phyloP scores from a whole-genome alignment of 2,888 invertebrate species.

The Caprella mutica region DNA sequence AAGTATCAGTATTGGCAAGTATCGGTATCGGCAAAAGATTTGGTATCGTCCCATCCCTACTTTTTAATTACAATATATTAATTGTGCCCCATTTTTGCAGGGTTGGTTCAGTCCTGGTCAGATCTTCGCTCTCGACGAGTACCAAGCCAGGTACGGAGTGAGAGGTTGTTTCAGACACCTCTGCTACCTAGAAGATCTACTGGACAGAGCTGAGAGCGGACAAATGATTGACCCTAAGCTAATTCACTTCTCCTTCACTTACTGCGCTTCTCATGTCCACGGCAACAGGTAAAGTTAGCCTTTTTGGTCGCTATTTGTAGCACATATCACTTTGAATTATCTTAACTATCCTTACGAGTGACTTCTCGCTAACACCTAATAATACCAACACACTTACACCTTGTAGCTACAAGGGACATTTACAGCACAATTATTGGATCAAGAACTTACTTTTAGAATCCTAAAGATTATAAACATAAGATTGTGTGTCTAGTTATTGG shows the following conservation, averaged over 20 bases:
- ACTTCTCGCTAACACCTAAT: too few species aligned
- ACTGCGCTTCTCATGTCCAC: constrained; percentile 98
- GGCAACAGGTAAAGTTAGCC: constrained; percentile 72
- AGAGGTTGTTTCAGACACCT: constrained; percentile 93
- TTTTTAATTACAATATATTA: too few species aligned
- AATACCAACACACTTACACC: too few species aligned
- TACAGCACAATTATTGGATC: too few species aligned
- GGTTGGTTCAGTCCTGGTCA: constrained; percentile 99
- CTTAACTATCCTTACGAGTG: background rate
- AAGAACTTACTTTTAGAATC: too few species aligned
- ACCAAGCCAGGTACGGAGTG: constrained; percentile 94
- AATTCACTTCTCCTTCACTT: constrained; percentile 98
- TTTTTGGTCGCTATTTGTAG: too few species aligned
- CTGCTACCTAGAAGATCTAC: constrained; percentile 84
- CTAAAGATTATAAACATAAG: too few species aligned
- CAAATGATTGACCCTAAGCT: constrained; percentile 95
- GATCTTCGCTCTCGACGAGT: constrained; percentile 94
- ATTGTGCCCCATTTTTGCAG: constrained; percentile 43
- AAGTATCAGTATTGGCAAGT: too few species aligned
- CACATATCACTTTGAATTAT: background rate
- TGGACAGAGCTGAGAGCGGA: constrained; percentile 87
- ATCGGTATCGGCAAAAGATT: too few species aligned
- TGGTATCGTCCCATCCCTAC: too few species aligned
- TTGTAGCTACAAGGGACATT: too few species aligned
- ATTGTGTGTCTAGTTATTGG: too few species aligned